These are phyloP conservation scores for Mayetiola destructor DNA, from an alignment of 2,888 invertebrate species.

Conservation along the genomic window DNA sequence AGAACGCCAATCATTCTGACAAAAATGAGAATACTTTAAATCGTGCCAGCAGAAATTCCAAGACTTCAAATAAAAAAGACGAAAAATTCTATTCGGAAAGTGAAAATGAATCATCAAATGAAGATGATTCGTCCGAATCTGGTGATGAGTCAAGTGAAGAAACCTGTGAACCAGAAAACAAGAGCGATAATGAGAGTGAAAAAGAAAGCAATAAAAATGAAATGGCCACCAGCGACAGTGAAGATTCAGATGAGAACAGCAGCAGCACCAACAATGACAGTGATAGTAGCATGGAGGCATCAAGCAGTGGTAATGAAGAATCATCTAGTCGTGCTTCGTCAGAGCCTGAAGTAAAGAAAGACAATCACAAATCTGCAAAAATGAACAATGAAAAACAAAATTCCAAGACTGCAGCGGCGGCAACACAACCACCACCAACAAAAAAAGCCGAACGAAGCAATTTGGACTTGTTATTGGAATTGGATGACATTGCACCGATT, in stretches of 20 bases:
- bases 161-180: too few relatives aligned
- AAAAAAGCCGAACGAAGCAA: slow-evolving; percentile 43
- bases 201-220: background rate
- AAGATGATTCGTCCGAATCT: slow-evolving; percentile 25
- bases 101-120: slow-evolving; percentile 18
- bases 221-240: background rate
- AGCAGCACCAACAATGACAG: background rate
- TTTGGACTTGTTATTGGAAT: slow-evolving; percentile 67
- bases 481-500: slow-evolving; percentile 62
- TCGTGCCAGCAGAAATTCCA: slow-evolving; percentile 24
- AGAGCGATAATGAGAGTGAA: slow-evolving; percentile 10
- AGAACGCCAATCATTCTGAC: slow-evolving; percentile 20
- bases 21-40: slow-evolving; percentile 24
- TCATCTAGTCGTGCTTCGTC: slow-evolving; percentile 26
- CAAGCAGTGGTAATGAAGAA: slow-evolving; percentile 13
- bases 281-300: slow-evolving; percentile 21
- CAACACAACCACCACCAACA: slow-evolving; percentile 5
- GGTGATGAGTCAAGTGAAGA: slow-evolving; percentile 25
- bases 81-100: slow-evolving; percentile 50
- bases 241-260: background rate
- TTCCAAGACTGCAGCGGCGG: background rate
- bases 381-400: background rate
- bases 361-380: slow-evolving; percentile 24
- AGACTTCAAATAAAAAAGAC: slow-evolving; percentile 21
- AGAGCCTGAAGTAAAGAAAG: slow-evolving; percentile 27